A percentile compares a stretch with the other conserved stretches of the same genome.
These are phyloP conservation scores for Microcebus lehilahytsara DNA, from an alignment of 2,113 vertebrate genomes.

Conservation along the genomic window DNA sequence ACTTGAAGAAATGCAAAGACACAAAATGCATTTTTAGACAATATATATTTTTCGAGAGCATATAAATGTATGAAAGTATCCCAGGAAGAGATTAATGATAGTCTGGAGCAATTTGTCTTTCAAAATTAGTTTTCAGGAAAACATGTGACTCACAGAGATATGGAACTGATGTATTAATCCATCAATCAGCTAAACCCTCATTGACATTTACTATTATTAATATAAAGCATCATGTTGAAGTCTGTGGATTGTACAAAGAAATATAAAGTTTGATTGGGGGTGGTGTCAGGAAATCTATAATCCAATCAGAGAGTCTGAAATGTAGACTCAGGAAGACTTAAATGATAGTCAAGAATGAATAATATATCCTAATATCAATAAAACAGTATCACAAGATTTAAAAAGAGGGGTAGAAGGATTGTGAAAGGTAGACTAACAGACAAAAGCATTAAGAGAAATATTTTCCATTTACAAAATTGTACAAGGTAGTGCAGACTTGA, in stretches of 20 bases:
- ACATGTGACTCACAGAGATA: neutral
- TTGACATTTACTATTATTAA: neutral
- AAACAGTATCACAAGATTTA: neutral
- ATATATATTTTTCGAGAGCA: constrained; percentile 20
- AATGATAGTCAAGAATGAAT: neutral
- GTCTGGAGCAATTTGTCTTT: constrained; percentile 13
- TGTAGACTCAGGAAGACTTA: neutral
- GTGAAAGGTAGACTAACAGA: neutral
- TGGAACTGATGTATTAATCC: neutral
- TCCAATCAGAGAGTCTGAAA: neutral
- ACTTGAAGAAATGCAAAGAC: constrained; percentile 15
- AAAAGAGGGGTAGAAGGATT: neutral
- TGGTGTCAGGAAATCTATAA: neutral
- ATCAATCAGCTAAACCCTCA: neutral
- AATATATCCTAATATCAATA: neutral
- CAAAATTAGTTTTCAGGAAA: constrained; percentile 52
- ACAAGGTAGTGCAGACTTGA: neutral
- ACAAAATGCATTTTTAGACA: neutral
- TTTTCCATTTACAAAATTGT: neutral
- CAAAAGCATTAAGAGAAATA: neutral
- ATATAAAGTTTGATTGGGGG: neutral
- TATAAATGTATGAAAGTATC: neutral
- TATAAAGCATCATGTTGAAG: neutral
- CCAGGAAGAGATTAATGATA: constrained; percentile 2
- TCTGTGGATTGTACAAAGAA: neutral